Percentiles rank a stretch among this genome's conserved stretches.
Evolutionary conservation across 2,888 invertebrate genomes (phyloP).

Genomic region (Anthophora plumipes): DNA sequence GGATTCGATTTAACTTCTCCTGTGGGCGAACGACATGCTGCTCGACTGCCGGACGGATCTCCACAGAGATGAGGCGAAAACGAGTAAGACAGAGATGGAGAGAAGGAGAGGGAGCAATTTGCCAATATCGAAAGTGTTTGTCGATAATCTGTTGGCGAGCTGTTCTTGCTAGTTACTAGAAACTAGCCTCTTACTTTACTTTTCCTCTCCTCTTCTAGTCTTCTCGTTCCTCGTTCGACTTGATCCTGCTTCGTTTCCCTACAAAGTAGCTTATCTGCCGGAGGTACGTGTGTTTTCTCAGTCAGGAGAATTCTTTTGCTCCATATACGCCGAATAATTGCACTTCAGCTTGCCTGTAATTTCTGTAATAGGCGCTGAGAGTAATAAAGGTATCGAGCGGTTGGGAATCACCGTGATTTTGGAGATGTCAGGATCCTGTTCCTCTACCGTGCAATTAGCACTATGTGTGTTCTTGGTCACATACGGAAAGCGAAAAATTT

Average conservation of each 20-base stretch:
- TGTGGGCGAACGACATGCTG: conserved; percentile 65
- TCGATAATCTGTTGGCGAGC: conserved; percentile 70
- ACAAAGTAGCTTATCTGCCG: background rate
- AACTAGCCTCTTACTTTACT: conserved; percentile 34
- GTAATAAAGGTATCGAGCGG: conserved; percentile 24
- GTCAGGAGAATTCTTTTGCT: background rate
- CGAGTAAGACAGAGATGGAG: conserved; percentile 34
- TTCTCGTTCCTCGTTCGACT: too few species aligned
- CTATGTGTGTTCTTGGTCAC: background rate
- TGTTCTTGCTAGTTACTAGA: conserved; percentile 59
- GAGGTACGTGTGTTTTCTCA: background rate
- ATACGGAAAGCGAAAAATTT: conserved; percentile 8
- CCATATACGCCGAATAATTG: conserved; percentile 7
- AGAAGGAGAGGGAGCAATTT: conserved; percentile 71
- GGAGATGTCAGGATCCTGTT: conserved; percentile 31
- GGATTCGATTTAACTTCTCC: conserved; percentile 83
- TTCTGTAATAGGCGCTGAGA: conserved; percentile 21
- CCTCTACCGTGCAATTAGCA: conserved; percentile 25
- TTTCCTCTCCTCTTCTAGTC: background rate
- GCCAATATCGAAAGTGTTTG: conserved; percentile 79
- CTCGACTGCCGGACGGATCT: conserved; percentile 34
- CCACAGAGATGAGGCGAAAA: conserved; percentile 54
- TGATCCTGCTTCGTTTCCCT: background rate
- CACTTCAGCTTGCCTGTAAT: conserved; percentile 9
- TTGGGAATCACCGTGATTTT: conserved; percentile 26